Evolutionary conservation across 2,113 vertebrate species (phyloP).

Genomic region (Dasyprocta punctata): DNA sequence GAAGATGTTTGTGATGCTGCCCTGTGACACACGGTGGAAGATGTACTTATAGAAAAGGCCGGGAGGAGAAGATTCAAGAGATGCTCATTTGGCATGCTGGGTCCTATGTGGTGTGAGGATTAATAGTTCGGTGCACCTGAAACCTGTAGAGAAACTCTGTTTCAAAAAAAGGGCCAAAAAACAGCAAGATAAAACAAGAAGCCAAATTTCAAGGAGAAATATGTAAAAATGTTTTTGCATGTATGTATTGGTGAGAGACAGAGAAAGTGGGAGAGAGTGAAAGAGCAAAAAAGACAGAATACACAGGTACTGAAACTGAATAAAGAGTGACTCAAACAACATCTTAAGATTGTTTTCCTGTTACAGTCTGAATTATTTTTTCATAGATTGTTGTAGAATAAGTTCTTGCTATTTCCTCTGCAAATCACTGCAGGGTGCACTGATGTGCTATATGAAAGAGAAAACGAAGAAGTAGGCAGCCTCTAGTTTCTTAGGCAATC

Average conservation of each 20-base stretch:
- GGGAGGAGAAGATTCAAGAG: fast-evolving
- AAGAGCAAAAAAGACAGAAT: not conserved
- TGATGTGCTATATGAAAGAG: not conserved
- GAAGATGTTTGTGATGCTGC: not conserved
- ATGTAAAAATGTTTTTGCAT: not conserved
- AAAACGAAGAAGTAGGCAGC: not conserved
- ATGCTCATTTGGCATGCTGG: not conserved
- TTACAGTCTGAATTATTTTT: not conserved
- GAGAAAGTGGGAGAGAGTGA: not conserved
- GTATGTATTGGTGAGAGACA: not conserved
- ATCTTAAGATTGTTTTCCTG: not conserved
- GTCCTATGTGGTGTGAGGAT: not conserved
- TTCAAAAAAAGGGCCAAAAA: not conserved
- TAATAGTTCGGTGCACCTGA: not conserved
- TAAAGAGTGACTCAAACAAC: not conserved
- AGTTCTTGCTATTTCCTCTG: not conserved
- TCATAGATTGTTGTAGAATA: not conserved
- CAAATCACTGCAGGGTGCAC: not conserved
- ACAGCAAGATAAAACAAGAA: not conserved
- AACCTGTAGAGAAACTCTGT: not conserved
- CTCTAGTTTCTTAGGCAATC: not conserved
- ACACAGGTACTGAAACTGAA: not conserved
- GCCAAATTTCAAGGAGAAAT: not conserved
- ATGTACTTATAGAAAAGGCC: not conserved
- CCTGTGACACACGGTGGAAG: not conserved